phyloP scores from a whole-genome alignment of 1,140 invertebrate genomes.

The Theocolax elegans region DNA sequence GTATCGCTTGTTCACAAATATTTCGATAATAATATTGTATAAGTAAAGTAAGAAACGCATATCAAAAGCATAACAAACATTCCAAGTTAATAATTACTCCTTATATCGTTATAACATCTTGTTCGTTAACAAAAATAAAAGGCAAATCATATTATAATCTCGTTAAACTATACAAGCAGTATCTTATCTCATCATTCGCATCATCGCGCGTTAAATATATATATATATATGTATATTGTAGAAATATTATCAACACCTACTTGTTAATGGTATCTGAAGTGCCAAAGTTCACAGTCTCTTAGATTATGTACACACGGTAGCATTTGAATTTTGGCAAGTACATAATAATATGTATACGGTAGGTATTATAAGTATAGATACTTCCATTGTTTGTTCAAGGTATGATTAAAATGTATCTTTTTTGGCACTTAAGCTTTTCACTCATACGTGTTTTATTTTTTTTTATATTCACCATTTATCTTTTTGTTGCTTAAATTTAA shows the following conservation, averaged over 20 bases:
- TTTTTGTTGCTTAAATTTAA: conserved; percentile 10
- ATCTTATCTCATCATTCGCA: background rate
- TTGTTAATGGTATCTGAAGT: conserved; percentile 32
- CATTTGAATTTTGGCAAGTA: conserved; percentile 36
- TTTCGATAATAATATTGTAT: too few relatives aligned
- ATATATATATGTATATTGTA: conserved; percentile 28
- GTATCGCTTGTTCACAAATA: too few relatives aligned
- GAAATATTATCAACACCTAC: conserved; percentile 39
- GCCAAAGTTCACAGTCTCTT: conserved; percentile 43
- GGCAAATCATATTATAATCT: too few relatives aligned
- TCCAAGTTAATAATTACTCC: background rate
- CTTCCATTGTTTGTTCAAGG: conserved; percentile 42
- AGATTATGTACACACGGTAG: conserved; percentile 39
- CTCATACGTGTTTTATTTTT: conserved; percentile 5
- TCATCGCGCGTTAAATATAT: too few relatives aligned
- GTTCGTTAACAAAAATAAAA: conserved; percentile 18
- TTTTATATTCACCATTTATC: background rate
- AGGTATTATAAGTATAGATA: conserved; percentile 39
- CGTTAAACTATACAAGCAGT: conserved; percentile 1
- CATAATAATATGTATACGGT: conserved; percentile 35
- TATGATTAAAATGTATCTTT: conserved; percentile 32
- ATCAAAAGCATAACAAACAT: conserved; percentile 29
- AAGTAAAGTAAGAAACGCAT: too few relatives aligned
- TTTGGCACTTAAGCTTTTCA: conserved; percentile 43
- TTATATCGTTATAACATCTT: background rate